Percentiles rank a stretch among this genome's conserved stretches.
These are phyloP conservation scores for Himalopsyche japonica DNA, from an alignment of 2,888 invertebrate species.

Conservation along the genomic window DNA sequence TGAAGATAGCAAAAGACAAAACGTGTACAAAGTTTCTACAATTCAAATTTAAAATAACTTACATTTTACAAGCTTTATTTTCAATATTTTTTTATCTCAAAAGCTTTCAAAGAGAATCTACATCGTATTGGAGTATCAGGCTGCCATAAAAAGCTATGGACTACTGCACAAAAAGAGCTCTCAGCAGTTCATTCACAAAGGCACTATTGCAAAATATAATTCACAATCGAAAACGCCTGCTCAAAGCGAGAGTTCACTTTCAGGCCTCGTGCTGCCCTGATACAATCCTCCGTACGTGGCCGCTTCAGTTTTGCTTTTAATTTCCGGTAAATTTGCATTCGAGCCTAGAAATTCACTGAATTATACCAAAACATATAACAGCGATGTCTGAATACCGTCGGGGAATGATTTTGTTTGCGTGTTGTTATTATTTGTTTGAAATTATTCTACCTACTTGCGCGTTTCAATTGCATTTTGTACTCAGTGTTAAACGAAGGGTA, in stretches of 20 bases:
- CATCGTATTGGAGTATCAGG: not conserved
- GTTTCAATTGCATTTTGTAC: not conserved
- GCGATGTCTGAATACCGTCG: not conserved
- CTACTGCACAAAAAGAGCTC: not conserved
- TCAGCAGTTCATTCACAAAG: not conserved
- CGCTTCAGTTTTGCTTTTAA: constrained; percentile 47
- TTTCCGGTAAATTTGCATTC: constrained; percentile 61
- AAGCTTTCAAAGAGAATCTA: too few species aligned
- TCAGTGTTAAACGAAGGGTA: too few species aligned
- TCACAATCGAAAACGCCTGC: not conserved
- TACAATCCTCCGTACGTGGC: constrained; percentile 11
- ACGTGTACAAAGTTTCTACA: too few species aligned
- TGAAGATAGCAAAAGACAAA: too few species aligned
- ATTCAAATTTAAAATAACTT: too few species aligned
- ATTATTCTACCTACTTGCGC: not conserved
- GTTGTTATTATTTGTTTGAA: not conserved
- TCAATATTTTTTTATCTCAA: not conserved
- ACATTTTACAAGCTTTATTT: too few species aligned
- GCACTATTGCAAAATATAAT: not conserved
- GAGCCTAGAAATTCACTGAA: not conserved
- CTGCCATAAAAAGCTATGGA: not conserved
- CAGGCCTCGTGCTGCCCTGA: not conserved
- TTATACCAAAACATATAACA: not conserved
- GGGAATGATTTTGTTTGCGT: not conserved
- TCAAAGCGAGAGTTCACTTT: constrained; percentile 10